Evolutionary conservation across 1,140 invertebrate species (phyloP).

Genomic region (Bemisia tabaci): DNA sequence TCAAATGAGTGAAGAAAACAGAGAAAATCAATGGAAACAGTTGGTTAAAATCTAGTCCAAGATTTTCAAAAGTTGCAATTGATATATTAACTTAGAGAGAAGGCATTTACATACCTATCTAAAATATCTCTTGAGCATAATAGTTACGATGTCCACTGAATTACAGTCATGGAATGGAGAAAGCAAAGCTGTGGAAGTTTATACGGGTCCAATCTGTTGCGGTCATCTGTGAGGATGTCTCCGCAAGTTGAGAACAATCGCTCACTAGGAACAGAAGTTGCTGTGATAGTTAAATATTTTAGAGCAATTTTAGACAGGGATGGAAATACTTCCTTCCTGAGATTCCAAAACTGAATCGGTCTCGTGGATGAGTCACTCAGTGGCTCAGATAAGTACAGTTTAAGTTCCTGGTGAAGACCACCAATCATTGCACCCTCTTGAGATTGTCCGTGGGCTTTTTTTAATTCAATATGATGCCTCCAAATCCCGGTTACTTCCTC

Average conservation of each 20-base stretch:
- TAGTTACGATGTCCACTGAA: too few species aligned
- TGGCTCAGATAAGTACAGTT: neutral
- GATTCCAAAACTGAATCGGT: slow-evolving; percentile 6
- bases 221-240: slow-evolving; percentile 7
- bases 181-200: neutral
- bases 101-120: too few species aligned
- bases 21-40: too few species aligned
- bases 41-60: too few species aligned
- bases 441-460: neutral
- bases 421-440: neutral
- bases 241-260: slow-evolving; percentile 30
- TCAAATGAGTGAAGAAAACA: too few species aligned
- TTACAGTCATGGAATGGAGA: neutral
- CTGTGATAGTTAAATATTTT: slow-evolving; percentile 26
- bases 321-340: neutral
- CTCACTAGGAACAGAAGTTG: slow-evolving; percentile 30
- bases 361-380: neutral
- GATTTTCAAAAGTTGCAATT: too few species aligned
- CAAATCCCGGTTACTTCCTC: neutral
- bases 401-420: neutral
- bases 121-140: too few species aligned
- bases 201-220: slow-evolving; percentile 11
- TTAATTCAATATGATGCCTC: neutral
- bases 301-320: neutral
- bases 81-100: too few species aligned